Conservation (phyloP, 2,888 invertebrate species). For the Hedychridium roseum region DNA sequence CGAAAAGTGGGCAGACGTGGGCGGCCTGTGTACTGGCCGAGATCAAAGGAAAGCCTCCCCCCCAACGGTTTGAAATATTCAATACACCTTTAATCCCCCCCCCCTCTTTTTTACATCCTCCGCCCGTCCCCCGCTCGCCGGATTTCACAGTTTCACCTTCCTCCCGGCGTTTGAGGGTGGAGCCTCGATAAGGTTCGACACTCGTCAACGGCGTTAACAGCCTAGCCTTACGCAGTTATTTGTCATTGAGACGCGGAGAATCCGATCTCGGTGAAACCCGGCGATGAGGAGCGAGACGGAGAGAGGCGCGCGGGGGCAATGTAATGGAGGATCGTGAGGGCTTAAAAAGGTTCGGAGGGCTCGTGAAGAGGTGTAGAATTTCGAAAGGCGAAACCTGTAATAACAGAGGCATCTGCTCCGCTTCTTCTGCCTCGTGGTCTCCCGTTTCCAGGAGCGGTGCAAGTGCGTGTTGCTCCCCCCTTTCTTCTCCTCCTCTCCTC, state of each 20-base stretch:
- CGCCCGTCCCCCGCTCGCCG: not conserved
- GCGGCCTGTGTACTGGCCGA: conserved; percentile 49
- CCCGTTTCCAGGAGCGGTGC: conserved; percentile 23
- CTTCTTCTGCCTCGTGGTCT: conserved; percentile 34
- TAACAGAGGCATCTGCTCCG: conserved; percentile 53
- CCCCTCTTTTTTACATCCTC: conserved; percentile 20
- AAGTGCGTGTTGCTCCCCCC: conserved; percentile 19
- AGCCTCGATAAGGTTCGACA: too few species aligned
- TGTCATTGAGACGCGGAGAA: too few species aligned
- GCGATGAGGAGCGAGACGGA: conserved; percentile 6
- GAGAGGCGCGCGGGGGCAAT: conserved; percentile 1
- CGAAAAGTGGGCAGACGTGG: conserved; percentile 46
- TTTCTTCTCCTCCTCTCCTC: conserved; percentile 14
- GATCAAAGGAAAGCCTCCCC: conserved; percentile 46
- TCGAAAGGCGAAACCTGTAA: conserved; percentile 55
- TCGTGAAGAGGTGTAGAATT: conserved; percentile 42
- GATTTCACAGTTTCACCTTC: conserved; percentile 6
- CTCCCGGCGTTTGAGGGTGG: too few species aligned
- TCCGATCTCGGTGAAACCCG: conserved; percentile 10
- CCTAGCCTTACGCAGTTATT: too few species aligned
- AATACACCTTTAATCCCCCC: conserved; percentile 43
- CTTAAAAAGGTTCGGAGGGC: conserved; percentile 16
- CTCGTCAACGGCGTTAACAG: too few species aligned
- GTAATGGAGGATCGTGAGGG: conserved; percentile 8
- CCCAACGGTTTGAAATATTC: conserved; percentile 52